These are phyloP conservation scores for Thalassoma bifasciatum DNA, from an alignment of 2,113 vertebrate species.

Conservation along the genomic window DNA sequence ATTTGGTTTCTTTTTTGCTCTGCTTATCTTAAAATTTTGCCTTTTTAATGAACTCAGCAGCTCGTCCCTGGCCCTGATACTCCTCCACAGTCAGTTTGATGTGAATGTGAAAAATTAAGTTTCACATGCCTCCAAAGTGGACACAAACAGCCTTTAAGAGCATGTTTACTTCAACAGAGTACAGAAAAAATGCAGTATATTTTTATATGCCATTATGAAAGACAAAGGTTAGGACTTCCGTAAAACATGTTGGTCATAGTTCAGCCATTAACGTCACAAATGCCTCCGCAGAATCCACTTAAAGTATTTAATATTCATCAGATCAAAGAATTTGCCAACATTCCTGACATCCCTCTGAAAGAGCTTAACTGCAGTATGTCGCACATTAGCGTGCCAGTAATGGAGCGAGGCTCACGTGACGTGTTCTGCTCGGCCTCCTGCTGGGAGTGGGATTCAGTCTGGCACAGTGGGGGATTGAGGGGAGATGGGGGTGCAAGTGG, in stretches of 20 bases:
- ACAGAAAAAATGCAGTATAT: not conserved
- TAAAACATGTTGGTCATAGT: conserved; percentile 7
- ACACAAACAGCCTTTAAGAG: too few species aligned
- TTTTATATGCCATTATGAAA: not conserved
- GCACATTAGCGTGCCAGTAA: conserved; percentile 37
- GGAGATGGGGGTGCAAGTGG: not conserved
- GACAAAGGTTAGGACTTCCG: not conserved
- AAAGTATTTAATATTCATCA: conserved; percentile 72
- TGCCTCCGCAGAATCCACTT: conserved; percentile 57
- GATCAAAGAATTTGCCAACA: conserved; percentile 52
- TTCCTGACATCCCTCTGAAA: conserved; percentile 43
- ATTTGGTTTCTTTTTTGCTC: too few species aligned
- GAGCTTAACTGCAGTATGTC: conserved; percentile 51
- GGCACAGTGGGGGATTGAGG: conserved; percentile 29
- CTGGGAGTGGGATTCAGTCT: conserved; percentile 44
- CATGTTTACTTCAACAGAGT: too few species aligned
- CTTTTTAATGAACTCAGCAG: too few species aligned
- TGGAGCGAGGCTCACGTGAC: conserved; percentile 16
- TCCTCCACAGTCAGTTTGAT: too few species aligned
- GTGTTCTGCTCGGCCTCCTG: conserved; percentile 37
- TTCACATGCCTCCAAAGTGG: too few species aligned
- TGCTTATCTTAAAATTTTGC: too few species aligned
- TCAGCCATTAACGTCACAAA: conserved; percentile 59
- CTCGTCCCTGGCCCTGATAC: too few species aligned
- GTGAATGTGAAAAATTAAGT: too few species aligned